Conservation (phyloP, 1,140 invertebrate genomes). For the Neodiprion lecontei region DNA sequence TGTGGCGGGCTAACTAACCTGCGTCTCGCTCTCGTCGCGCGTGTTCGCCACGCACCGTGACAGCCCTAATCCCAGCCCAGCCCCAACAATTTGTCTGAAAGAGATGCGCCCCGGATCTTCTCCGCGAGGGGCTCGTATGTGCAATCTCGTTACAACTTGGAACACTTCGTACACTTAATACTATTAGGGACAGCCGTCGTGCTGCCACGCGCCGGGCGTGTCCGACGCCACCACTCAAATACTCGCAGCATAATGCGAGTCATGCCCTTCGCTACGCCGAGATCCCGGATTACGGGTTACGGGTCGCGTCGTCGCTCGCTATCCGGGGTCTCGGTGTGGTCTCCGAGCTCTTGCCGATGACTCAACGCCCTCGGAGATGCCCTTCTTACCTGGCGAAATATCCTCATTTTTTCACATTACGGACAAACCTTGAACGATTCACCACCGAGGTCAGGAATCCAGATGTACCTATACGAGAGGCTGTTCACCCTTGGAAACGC, state of each 20-base stretch:
- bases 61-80: slow-evolving; percentile 51
- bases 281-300: slow-evolving; percentile 24
- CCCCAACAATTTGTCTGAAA: slow-evolving; percentile 59
- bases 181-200: slow-evolving; percentile 32
- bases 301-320: slow-evolving; percentile 37
- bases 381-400: too few relatives aligned
- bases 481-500: too few relatives aligned
- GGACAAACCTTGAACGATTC: too few relatives aligned
- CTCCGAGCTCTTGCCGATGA: slow-evolving; percentile 19
- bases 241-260: slow-evolving; percentile 19
- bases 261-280: slow-evolving; percentile 14
- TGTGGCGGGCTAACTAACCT: slow-evolving; percentile 16
- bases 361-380: background rate
- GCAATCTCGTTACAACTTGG: slow-evolving; percentile 23
- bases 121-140: slow-evolving; percentile 10
- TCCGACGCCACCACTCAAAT: slow-evolving; percentile 22
- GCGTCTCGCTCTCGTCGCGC: background rate
- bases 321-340: slow-evolving; percentile 22
- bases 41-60: slow-evolving; percentile 29
- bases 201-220: slow-evolving; percentile 36
- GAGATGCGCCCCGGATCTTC: slow-evolving; percentile 41
- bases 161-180: slow-evolving; percentile 27
- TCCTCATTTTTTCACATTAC: too few relatives aligned
- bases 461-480: too few relatives aligned
- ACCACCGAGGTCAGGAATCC: too few relatives aligned